Base-by-base conservation (phyloP, 2,888 invertebrate genomes). In the Pemphredon lugubris region DNA sequence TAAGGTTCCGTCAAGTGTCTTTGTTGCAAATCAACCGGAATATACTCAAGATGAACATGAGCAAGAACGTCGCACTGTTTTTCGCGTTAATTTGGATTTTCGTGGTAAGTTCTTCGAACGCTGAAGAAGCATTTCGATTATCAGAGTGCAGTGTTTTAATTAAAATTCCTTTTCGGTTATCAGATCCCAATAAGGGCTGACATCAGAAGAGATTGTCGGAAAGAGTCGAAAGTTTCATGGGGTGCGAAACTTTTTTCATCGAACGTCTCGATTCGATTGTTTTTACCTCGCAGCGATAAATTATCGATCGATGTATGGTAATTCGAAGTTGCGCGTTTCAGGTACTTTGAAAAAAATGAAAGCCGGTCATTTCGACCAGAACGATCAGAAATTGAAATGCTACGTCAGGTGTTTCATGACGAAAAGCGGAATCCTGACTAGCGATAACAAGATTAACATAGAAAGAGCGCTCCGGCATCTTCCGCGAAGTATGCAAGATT, bases 361-460 rank as follows among this genome's bases (percentile, higher is more conserved):
- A 54, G 63, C 79, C 0, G 88, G 85, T 1, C 67, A 86, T 48
- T 78, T 86, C 20, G 73, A 79, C 9, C 78, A 80, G 26, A 67
- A 82, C 5, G 86, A 88, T 58, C 69, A 39, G 2, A 83, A 80
- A 50, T 66, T 87, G 30, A 88, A 88, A 51, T 88, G 88, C 65
- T 88, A 88, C 65, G 37, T 88, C 6, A 82, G 75, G 50, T 88
- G 88, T 58, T 83, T 85, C 18, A 79, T 88, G 84, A 54, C 71
- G 23, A 87, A 82, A 60, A 79, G 80, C 51, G 83, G 87, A 16
- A 82, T 88, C 44, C 68, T 88, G 21, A 77, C 75, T 6, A 57
- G 71, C 7, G 70, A 84, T 20, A 78, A 79, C 48, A 73, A 83
- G 20, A 50, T 88, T 6, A 82, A 87, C 48, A 53, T 88, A 23